Conservation (phyloP, 1,140 invertebrate genomes). For the Pollicipes pollicipes region DNA sequence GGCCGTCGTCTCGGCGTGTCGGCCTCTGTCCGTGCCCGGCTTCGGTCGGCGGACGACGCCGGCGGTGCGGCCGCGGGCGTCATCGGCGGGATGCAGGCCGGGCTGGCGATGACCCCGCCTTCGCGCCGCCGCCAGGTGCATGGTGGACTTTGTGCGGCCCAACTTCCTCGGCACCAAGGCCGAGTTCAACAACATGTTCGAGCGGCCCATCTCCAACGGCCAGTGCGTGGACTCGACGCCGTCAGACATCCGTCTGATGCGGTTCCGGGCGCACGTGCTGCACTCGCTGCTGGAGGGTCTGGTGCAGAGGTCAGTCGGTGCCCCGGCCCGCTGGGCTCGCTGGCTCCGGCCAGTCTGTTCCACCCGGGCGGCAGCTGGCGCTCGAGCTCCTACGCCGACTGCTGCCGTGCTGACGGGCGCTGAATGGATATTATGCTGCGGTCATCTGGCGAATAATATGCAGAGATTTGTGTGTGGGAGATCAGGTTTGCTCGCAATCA, state of each 20-base stretch:
- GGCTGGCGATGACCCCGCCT: slow-evolving; percentile 1
- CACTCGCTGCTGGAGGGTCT: slow-evolving; percentile 78
- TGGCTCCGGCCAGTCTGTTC: too few species aligned
- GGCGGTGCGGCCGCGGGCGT: neutral
- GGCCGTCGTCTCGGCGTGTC: slow-evolving; percentile 24
- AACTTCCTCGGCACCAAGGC: slow-evolving; percentile 74
- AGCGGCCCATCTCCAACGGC: slow-evolving; percentile 82
- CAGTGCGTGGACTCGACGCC: slow-evolving; percentile 84
- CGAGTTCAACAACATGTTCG: slow-evolving; percentile 91
- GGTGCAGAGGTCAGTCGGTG: slow-evolving; percentile 46
- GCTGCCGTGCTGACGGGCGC: too few species aligned
- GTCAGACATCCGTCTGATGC: slow-evolving; percentile 71
- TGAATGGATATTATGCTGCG: slow-evolving; percentile 15
- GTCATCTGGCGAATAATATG: too few species aligned
- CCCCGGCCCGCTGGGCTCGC: too few species aligned
- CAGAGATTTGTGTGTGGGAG: too few species aligned
- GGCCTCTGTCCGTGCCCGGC: neutral
- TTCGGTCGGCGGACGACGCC: slow-evolving; percentile 11
- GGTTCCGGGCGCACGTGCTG: slow-evolving; percentile 71
- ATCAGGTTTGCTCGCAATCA: too few species aligned
- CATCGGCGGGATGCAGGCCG: too few species aligned
- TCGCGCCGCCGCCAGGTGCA: slow-evolving; percentile 43
- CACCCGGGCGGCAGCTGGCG: too few species aligned
- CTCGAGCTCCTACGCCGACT: too few species aligned
- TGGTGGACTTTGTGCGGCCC: slow-evolving; percentile 89